Base-by-base conservation (phyloP, 2,113 vertebrate species). In the Synodontis membranacea region DNA sequence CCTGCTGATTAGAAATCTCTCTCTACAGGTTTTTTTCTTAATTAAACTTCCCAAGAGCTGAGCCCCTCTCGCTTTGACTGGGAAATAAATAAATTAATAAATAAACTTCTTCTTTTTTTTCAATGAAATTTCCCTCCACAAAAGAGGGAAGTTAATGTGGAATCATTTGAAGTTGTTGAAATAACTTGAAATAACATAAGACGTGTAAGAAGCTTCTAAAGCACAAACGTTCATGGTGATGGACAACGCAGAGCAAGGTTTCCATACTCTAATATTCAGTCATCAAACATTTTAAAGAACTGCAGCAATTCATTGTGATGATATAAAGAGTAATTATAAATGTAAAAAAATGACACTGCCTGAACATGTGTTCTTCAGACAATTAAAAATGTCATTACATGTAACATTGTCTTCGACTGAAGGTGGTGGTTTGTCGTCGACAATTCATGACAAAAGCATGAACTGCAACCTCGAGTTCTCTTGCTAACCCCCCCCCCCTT, bases 21-120 rank as follows among this genome's bases (percentile, higher is more conserved):
- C 93, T 95, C 95, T 94, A 95, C 95, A 94, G 94, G 94, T 94
- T 93, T 93, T 93, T 93, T 92, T 93, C 93, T 94, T 95, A 95
- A 95, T 96, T 95, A 94, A 95, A 94, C 93, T 94, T 93, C 91
- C 93, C 93, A 93, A 93, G 92, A 92, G 94, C 89, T 90, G 91
- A 93, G 91, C 93, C 80, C 58, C 80, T 86, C 31, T 82, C 66
- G 28, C 56, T 64, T 83, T 82, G 44, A 82, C 66, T 82, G n/a
- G 54, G 85, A 62, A 89, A 82, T 62, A 56, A 83, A 80, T 44
- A 80, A 48, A 88, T 60, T 54, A 84, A 72, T 52, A 52, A 66
- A 80, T 58, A 82, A 78, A 79, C 56, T 14, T n/a, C n/a, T n/a
- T n/a, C n/a, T n/a, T 25, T 15, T 21, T 79, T 44, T 89, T 64